phyloP scores from a whole-genome alignment of 2,113 vertebrate genomes.

The Pseudopipra pipra region DNA sequence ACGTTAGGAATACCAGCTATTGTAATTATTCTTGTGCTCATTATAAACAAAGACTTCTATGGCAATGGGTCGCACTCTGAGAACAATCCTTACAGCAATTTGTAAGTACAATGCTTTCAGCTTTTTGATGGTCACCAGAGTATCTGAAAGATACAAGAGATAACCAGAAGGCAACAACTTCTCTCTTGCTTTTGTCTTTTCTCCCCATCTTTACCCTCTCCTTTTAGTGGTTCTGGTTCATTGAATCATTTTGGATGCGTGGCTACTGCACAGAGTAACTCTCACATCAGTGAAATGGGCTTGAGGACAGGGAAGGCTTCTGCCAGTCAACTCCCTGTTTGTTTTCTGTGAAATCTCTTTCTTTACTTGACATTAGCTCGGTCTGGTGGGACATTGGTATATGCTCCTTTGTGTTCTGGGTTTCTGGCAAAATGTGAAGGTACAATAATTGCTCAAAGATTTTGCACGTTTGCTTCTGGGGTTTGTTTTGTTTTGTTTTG shows the following conservation, averaged over 20 bases:
- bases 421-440: neutral
- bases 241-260: neutral
- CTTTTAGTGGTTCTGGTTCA: neutral
- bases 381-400: neutral
- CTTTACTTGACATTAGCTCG: neutral
- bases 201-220: neutral
- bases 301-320: neutral
- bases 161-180: neutral
- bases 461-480: neutral
- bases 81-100: constrained; percentile 39
- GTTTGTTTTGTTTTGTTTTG: too few species aligned
- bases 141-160: neutral
- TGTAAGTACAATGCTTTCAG: constrained; percentile 77
- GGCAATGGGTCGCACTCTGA: constrained; percentile 40
- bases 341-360: neutral
- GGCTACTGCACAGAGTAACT: neutral
- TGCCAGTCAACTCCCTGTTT: neutral
- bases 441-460: neutral
- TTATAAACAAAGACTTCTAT: constrained; percentile 78
- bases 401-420: neutral
- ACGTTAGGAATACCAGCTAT: constrained; percentile 82
- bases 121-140: neutral
- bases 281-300: neutral
- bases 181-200: neutral
- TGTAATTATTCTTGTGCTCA: constrained; percentile 76